A percentile compares a stretch with the other conserved stretches of the same genome.
Conservation (phyloP, 2,797 vertebrate species). For the Euthynnus affinis region DNA sequence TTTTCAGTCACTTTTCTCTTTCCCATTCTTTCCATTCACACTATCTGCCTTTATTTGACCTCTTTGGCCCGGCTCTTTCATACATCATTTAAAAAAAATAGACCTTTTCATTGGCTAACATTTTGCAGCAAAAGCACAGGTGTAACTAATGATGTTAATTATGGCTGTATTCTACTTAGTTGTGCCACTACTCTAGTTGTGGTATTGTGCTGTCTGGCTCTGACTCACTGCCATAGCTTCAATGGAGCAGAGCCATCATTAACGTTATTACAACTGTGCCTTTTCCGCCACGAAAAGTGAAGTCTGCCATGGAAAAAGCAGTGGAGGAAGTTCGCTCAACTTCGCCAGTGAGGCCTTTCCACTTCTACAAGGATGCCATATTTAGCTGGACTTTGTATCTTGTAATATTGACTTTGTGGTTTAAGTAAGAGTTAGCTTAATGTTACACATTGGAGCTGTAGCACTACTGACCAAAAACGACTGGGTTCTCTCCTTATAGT, state of each 20-base stretch:
- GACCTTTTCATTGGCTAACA: not conserved
- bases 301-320: not conserved
- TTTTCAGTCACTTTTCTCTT: not conserved
- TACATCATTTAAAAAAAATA: not conserved
- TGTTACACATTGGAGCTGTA: not conserved
- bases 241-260: not conserved
- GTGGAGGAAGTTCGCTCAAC: not conserved
- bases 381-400: not conserved
- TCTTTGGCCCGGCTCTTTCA: not conserved
- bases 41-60: too few relatives aligned
- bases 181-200: not conserved
- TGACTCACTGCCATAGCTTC: not conserved
- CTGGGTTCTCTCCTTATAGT: not conserved
- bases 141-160: not conserved
- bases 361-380: not conserved
- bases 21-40: not conserved
- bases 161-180: not conserved
- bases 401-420: not conserved
- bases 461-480: not conserved
- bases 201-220: too few relatives aligned
- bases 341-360: not conserved
- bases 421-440: not conserved
- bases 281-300: not conserved
- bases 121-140: not conserved
- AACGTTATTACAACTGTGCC: not conserved